Base-by-base conservation (phyloP, 2,113 vertebrate species). In the Gavialis gangeticus region DNA sequence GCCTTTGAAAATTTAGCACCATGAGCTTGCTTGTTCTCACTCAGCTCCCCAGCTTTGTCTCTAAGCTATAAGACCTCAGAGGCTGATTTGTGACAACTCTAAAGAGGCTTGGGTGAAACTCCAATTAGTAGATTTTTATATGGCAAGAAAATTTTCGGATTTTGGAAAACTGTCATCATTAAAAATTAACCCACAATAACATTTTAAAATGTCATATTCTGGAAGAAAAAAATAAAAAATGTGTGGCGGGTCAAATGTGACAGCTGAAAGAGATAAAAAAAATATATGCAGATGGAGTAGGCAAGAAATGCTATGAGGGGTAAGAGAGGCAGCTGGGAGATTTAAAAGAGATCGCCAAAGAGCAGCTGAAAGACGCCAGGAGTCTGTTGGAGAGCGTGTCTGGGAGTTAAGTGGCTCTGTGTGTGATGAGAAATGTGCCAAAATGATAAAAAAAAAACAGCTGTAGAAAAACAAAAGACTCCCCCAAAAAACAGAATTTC, bases 311-410 rank as follows among this genome's bases (percentile, higher is more conserved):
- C 62, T 95, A 10, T 46, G 81, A 95, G 93, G 92, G 59, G 91
- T 96, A 95, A 94, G 92, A 93, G 94, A 96, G 95, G 97, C 98
- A 98, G 97, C 98, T 98, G 98, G 84, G 90, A 96, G 94, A 92
- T 95, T 94, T 93, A 95, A 96, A 95, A 93, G 89, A 86, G 16
- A 1, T 79, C 93, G 93, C 84, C 82, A 90, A 63, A 60, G 88
- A 96, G 92, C 98, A 98, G 97, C 97, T 98, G 97, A 96, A 90
- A 95, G 93, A 79, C 96, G 89, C 91, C 63, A 86, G 90, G 69
- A 84, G 25, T 87, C 84, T 94, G 89, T 63, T 81, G 75, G 81
- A 1, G 2, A 89, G 88, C 87, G 87, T 17, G 27, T 85, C 78
- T 82, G 82, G 37, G 62, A 96, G 95, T 81, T 91, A 78, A 96